Evolutionary conservation across 2,113 vertebrate genomes (phyloP).

Genomic region (Oreochromis tanganicae): DNA sequence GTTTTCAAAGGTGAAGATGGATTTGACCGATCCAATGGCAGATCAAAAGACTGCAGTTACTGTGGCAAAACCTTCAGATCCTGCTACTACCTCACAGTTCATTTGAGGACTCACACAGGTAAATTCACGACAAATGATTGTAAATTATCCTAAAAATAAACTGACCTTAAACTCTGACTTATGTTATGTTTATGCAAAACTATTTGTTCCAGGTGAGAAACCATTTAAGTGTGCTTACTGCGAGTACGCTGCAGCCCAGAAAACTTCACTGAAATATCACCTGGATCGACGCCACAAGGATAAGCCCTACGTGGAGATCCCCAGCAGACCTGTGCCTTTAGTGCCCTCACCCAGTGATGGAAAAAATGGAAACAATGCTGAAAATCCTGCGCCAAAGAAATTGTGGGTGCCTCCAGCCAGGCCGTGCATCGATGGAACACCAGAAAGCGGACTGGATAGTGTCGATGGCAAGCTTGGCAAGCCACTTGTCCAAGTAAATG

Average conservation of each 20-base stretch:
- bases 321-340: constrained; percentile 37
- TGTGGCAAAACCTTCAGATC: constrained; percentile 96
- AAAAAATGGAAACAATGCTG: constrained; percentile 18
- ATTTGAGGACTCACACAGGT: constrained; percentile 98
- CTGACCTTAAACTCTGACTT: accelerated
- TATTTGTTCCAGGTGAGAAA: constrained; percentile 84
- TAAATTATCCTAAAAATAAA: background rate
- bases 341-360: constrained; percentile 13
- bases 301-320: constrained; percentile 67
- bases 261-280: constrained; percentile 93
- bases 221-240: constrained; percentile 95
- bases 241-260: constrained; percentile 94
- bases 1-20: constrained; percentile 77
- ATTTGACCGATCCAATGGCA: constrained; percentile 78
- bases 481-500: constrained; percentile 4
- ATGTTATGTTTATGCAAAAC: background rate
- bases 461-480: background rate
- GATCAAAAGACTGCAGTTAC: constrained; percentile 89
- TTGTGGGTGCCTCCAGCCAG: constrained; percentile 31
- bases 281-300: constrained; percentile 92
- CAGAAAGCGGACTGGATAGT: constrained; percentile 9
- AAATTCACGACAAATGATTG: background rate
- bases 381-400: constrained; percentile 55
- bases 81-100: constrained; percentile 98
- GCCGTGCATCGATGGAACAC: background rate